These are phyloP conservation scores for Brachylomia viminalis DNA, from an alignment of 2,888 invertebrate species.

Conservation along the genomic window DNA sequence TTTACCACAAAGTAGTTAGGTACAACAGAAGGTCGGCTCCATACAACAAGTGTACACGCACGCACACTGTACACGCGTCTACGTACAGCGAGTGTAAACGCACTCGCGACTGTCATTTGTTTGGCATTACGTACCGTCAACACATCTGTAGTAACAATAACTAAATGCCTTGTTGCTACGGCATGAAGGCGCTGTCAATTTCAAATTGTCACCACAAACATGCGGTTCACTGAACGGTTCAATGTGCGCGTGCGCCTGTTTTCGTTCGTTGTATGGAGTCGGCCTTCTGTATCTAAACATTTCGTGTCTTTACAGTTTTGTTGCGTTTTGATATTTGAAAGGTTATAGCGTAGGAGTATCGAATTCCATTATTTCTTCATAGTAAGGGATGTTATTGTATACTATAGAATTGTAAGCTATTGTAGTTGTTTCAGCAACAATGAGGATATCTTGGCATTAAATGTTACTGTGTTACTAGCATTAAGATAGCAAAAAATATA, in stretches of 20 bases:
- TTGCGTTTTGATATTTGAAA: constrained; percentile 58
- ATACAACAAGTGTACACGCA: background rate
- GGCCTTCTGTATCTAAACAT: background rate
- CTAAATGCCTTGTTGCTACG: background rate
- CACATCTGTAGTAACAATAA: background rate
- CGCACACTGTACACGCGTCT: too few species aligned
- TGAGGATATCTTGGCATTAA: constrained; percentile 40
- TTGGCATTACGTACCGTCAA: background rate
- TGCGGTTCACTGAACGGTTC: too few species aligned
- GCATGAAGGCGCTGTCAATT: background rate
- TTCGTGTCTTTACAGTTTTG: constrained; percentile 26
- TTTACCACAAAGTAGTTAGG: constrained; percentile 10
- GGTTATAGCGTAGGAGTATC: constrained; percentile 49
- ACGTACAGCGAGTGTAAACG: background rate
- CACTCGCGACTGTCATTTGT: background rate
- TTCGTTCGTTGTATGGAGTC: background rate
- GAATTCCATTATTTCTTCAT: constrained; percentile 38
- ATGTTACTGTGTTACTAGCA: constrained; percentile 31
- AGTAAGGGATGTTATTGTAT: constrained; percentile 48
- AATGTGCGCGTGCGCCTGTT: background rate
- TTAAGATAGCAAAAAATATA: constrained; percentile 47
- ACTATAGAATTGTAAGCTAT: constrained; percentile 38
- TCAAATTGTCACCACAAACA: background rate
- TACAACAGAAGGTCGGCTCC: constrained; percentile 1
- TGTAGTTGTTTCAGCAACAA: constrained; percentile 38